These are phyloP conservation scores for Schizopygopsis malacanthus DNA, from an alignment of 2,797 vertebrate genomes.

Conservation along the genomic window DNA sequence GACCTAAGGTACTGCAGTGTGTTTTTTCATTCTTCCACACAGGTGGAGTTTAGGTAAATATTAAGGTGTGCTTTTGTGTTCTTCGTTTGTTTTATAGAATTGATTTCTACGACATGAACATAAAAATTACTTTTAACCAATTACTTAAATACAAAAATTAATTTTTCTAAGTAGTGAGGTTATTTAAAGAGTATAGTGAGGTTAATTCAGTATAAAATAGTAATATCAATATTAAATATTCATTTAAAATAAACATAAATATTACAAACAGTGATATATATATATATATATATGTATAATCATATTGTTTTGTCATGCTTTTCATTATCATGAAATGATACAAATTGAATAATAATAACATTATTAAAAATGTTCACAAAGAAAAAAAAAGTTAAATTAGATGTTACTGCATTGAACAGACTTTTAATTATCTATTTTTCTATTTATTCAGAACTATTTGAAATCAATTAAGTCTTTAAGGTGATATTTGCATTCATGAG, in stretches of 20 bases:
- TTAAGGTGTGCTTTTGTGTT: background rate
- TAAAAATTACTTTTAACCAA: background rate
- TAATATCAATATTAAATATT: background rate
- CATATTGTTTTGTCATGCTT: background rate
- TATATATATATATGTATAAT: too few relatives aligned
- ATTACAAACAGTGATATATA: too few relatives aligned
- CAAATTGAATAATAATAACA: background rate
- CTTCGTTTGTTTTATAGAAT: background rate
- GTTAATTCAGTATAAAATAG: background rate
- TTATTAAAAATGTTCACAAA: background rate
- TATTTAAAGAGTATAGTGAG: background rate
- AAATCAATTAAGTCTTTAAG: background rate
- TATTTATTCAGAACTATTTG: background rate
- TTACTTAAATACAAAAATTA: background rate
- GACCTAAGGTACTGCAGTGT: constrained; percentile 72
- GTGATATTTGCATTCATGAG: background rate
- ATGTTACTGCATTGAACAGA: background rate
- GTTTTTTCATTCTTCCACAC: background rate
- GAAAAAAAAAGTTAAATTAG: too few relatives aligned
- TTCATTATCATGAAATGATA: background rate
- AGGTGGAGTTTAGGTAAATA: background rate
- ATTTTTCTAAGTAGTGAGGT: background rate
- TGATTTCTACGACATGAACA: background rate
- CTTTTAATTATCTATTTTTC: background rate
- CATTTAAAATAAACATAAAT: background rate